Conservation (phyloP, 2,888 invertebrate genomes). For the Philaethria dido region DNA sequence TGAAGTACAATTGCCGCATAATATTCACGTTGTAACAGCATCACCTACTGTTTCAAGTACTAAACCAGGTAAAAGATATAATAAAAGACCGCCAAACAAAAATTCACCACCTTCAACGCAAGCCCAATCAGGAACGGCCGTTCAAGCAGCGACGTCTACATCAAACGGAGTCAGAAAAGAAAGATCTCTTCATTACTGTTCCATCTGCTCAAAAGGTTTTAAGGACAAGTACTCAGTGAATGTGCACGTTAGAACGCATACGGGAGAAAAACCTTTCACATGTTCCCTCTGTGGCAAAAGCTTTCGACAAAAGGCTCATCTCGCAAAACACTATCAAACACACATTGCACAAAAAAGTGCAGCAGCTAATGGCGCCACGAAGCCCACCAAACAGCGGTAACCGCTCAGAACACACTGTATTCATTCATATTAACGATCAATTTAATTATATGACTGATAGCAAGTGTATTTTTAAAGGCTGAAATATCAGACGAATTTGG, state of each 20-base stretch:
- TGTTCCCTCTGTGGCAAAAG: slow-evolving; percentile 97
- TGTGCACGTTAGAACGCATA: slow-evolving; percentile 98
- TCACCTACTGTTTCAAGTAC: slow-evolving; percentile 85
- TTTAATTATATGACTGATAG: slow-evolving; percentile 70
- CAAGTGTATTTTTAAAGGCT: slow-evolving; percentile 73
- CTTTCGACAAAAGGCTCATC: slow-evolving; percentile 95
- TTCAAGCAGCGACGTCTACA: slow-evolving; percentile 84
- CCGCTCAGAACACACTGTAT: slow-evolving; percentile 50
- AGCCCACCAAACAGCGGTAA: slow-evolving; percentile 82
- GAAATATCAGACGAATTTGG: slow-evolving; percentile 80
- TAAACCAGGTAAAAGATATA: slow-evolving; percentile 89
- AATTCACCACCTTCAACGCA: slow-evolving; percentile 73
- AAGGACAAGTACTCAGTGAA: slow-evolving; percentile 99
- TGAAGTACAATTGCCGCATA: slow-evolving; percentile 75
- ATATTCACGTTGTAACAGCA: slow-evolving; percentile 83
- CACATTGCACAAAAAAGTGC: slow-evolving; percentile 94
- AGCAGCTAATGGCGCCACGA: slow-evolving; percentile 86
- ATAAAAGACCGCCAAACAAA: slow-evolving; percentile 82
- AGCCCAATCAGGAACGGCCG: slow-evolving; percentile 67
- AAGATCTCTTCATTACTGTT: slow-evolving; percentile 94
- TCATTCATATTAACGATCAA: slow-evolving; percentile 67
- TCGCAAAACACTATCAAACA: slow-evolving; percentile 96
- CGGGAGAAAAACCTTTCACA: slow-evolving; percentile 98
- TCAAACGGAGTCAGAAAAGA: slow-evolving; percentile 92
- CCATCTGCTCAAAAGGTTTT: slow-evolving; percentile 96